phyloP scores from a whole-genome alignment of 2,888 invertebrate species.

The Agriopis marginaria region DNA sequence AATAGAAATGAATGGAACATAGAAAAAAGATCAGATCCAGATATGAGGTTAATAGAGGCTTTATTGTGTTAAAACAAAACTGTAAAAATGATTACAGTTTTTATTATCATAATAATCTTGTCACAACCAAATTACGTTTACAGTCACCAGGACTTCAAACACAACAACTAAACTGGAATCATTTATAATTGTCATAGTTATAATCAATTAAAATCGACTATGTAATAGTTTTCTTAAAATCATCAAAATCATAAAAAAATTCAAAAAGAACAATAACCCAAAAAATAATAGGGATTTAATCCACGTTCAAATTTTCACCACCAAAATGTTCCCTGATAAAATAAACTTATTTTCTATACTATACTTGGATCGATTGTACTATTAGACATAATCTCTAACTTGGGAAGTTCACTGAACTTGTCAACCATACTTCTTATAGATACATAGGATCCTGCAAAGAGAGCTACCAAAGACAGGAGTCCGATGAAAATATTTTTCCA shows the following conservation, averaged over 20 bases:
- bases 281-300: neutral
- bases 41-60: too few species aligned
- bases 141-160: constrained; percentile 30
- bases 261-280: too few species aligned
- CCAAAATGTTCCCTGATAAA: neutral
- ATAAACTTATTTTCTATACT: constrained; percentile 14
- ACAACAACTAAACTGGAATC: constrained; percentile 18
- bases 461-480: constrained; percentile 69
- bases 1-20: neutral
- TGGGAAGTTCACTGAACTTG: constrained; percentile 53
- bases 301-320: neutral
- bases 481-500: constrained; percentile 88
- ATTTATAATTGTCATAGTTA: neutral
- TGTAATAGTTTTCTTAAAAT: neutral
- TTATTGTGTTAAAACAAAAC: neutral
- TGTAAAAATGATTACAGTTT: neutral
- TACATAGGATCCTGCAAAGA: constrained; percentile 75
- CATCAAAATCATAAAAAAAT: too few species aligned
- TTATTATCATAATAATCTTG: neutral
- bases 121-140: constrained; percentile 37
- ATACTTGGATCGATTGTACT: constrained; percentile 38
- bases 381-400: constrained; percentile 25
- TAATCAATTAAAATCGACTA: constrained; percentile 4
- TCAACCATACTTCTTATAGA: constrained; percentile 71
- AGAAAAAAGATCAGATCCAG: neutral